phyloP scores from a whole-genome alignment of 2,797 vertebrate genomes.

The Leptatherina wallacei region DNA sequence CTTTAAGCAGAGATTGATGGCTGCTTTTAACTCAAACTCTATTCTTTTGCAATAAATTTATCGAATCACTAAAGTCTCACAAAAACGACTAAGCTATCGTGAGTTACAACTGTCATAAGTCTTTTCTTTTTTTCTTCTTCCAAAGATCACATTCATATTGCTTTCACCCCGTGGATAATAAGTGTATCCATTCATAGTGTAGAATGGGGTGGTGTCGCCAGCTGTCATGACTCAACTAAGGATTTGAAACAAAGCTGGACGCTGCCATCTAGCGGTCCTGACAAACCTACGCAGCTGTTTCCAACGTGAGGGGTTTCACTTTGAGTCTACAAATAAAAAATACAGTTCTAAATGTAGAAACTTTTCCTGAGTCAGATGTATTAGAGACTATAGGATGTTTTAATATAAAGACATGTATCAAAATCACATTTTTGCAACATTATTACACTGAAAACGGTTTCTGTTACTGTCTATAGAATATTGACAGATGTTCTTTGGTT shows the following conservation, averaged over 20 bases:
- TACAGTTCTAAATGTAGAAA: background rate
- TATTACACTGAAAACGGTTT: background rate
- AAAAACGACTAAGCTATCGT: too few species aligned
- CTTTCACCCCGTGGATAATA: background rate
- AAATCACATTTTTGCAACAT: background rate
- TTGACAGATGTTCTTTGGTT: background rate
- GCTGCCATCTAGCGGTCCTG: conserved; percentile 46
- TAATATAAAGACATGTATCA: background rate
- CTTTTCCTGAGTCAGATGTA: background rate
- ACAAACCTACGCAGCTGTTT: background rate
- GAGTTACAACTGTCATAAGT: background rate
- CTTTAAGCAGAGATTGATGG: background rate
- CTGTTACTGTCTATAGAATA: background rate
- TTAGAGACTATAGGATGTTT: background rate
- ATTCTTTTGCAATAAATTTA: background rate
- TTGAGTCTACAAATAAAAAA: background rate
- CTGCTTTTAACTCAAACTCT: background rate
- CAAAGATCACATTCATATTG: background rate
- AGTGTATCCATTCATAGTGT: background rate
- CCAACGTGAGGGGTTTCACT: background rate
- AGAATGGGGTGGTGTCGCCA: too few species aligned
- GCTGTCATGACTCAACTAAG: too few species aligned
- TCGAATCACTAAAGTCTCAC: background rate
- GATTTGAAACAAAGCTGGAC: background rate
- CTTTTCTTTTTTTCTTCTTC: background rate